phyloP scores from a whole-genome alignment of 2,113 vertebrate species.

The Oreocharis arfaki region DNA sequence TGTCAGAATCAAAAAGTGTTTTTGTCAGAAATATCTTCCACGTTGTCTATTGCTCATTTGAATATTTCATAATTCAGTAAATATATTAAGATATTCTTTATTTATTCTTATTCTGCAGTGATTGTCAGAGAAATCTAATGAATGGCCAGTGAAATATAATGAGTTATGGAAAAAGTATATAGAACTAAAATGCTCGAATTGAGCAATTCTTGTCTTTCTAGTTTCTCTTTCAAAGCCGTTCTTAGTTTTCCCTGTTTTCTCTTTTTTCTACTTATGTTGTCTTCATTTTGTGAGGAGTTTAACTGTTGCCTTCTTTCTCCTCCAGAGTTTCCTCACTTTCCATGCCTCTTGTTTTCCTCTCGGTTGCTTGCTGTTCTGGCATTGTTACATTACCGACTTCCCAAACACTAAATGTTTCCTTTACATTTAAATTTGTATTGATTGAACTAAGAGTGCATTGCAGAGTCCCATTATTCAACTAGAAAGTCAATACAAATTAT shows the following conservation, averaged over 20 bases:
- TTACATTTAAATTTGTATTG: background rate
- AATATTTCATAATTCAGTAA: too few species aligned
- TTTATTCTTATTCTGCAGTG: too few species aligned
- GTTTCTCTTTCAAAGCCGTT: background rate
- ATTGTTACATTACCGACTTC: background rate
- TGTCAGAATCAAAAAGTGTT: background rate
- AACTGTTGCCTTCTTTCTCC: background rate
- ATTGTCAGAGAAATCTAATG: background rate
- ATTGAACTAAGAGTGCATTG: background rate
- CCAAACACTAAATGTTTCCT: background rate
- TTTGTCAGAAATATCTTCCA: background rate
- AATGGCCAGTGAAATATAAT: background rate
- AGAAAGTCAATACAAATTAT: background rate
- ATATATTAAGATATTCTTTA: too few species aligned
- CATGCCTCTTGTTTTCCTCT: background rate
- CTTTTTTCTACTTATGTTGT: background rate
- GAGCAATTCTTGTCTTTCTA: background rate
- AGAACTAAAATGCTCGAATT: background rate
- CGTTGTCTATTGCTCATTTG: too few species aligned
- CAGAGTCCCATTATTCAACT: background rate
- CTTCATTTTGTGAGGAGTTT: background rate
- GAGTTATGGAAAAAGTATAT: background rate
- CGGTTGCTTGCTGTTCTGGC: background rate
- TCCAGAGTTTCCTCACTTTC: background rate
- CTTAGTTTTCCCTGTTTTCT: background rate